Evolutionary conservation across 2,888 invertebrate species (phyloP).

Genomic region (Lamellibrachia columna): DNA sequence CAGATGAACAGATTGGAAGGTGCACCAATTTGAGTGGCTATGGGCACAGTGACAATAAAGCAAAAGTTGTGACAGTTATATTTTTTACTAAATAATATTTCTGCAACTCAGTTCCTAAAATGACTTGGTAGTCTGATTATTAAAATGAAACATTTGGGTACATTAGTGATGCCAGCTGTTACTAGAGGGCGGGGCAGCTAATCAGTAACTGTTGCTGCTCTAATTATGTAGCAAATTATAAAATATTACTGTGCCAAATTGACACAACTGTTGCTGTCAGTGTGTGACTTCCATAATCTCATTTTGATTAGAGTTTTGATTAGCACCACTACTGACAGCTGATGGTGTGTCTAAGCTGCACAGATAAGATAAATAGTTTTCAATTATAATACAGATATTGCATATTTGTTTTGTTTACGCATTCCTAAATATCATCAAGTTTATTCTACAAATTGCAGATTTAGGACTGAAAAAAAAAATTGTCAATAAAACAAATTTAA

Average conservation of each 20-base stretch:
- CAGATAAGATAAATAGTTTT: conserved; percentile 12
- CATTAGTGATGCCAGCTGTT: too few species aligned
- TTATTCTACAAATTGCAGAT: not conserved
- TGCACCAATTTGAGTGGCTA: not conserved
- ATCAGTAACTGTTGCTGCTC: not conserved
- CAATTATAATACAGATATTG: not conserved
- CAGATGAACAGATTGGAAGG: not conserved
- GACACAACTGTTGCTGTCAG: conserved; percentile 11
- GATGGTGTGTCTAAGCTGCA: not conserved
- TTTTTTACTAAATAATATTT: not conserved
- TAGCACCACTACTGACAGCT: not conserved
- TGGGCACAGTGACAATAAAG: not conserved
- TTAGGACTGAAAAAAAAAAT: not conserved
- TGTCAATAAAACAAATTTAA: not conserved
- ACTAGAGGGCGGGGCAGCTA: not conserved
- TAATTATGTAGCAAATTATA: not conserved
- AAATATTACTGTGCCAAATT: not conserved
- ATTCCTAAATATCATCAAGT: not conserved
- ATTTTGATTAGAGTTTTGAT: not conserved
- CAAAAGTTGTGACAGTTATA: not conserved
- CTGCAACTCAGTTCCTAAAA: not conserved
- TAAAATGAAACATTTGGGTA: too few species aligned
- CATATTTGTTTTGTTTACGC: not conserved
- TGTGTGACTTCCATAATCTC: not conserved
- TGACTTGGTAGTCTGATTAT: not conserved